Evolutionary conservation across 2,113 vertebrate genomes (phyloP), one percentile per base, ranked within the genome.

Genomic region (Tyrannus savana): DNA sequence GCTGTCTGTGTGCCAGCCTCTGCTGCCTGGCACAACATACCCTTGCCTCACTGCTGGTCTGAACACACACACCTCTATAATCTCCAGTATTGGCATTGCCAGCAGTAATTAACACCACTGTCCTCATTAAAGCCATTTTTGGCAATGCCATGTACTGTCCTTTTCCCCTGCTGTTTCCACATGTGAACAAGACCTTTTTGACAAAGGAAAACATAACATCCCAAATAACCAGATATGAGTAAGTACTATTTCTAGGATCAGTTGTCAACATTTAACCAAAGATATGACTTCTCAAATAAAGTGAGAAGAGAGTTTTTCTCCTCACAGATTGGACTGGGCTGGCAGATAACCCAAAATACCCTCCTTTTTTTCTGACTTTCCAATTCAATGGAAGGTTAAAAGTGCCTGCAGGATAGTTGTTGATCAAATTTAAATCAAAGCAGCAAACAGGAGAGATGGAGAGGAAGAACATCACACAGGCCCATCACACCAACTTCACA

Each of bases 361-460:
- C 37, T 83, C 39, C 14, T 58, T 84, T 89, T 89, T 81, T 69
- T 87, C 58, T 47, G 18, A 77, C 92, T 80, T 88, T 80, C 82
- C 66, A 78, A 67, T 86, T 80, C 83, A 73, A 22, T 12, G 35
- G 64, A 95, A 95, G 68, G 72, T 89, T 93, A 68, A 74, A 90
- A 95, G 52, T 68, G 56, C 84, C 87, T 84, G 68, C 69, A 87
- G 80, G 89, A 84, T n/a, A 81, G 52, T 16, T 83, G 59, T 95
- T 92, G 84, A 95, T 92, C 60, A 94, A 94, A 96, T 94, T 78
- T 72, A 95, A 92, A 73, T 72, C 62, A 82, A 90, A 91, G 46
- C 10, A 87, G 64, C 55, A 95, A 89, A 84, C 0, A 3, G 77
- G 37, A 86, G 39, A 46, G 73, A 59, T 25, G 23, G 37, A 92